Evolutionary conservation across 2,797 vertebrate species (phyloP).

Genomic region (Bradypodion pumilum): DNA sequence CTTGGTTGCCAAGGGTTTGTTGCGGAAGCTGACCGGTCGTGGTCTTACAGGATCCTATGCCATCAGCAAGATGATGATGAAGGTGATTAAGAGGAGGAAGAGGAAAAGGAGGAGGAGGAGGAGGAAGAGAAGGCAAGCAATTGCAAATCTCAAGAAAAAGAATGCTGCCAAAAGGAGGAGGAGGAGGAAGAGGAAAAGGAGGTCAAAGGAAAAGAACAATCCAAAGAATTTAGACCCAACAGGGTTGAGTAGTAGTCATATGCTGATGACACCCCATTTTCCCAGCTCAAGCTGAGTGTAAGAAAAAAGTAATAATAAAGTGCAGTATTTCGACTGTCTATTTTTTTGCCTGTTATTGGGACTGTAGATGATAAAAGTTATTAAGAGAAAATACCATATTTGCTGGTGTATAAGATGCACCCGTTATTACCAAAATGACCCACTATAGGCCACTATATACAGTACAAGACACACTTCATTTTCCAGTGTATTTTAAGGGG

Average conservation of each 20-base stretch:
- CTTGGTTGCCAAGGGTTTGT: conserved; percentile 59
- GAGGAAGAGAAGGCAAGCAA: neutral
- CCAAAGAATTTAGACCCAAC: neutral
- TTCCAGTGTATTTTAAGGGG: no score
- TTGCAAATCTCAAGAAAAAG: neutral
- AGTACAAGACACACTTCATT: no score
- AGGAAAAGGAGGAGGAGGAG: neutral
- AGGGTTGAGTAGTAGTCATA: neutral
- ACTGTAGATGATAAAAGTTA: no score
- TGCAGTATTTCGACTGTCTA: neutral
- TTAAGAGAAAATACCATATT: no score
- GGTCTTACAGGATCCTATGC: conserved; percentile 36
- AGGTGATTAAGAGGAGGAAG: neutral
- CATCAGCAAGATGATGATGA: conserved; percentile 21
- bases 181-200: neutral
- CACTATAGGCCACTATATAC: no score
- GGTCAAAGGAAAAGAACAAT: no score
- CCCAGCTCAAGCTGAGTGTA: conserved; percentile 30
- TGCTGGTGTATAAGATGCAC: no score
- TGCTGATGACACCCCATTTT: neutral
- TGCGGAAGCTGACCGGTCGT: conserved; percentile 51
- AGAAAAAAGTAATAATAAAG: conserved; percentile 30
- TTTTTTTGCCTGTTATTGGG: neutral
- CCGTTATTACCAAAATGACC: no score
- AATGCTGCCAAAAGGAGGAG: neutral